Base-by-base conservation (phyloP, 2,888 invertebrate genomes). In the Aporophyla nigra region DNA sequence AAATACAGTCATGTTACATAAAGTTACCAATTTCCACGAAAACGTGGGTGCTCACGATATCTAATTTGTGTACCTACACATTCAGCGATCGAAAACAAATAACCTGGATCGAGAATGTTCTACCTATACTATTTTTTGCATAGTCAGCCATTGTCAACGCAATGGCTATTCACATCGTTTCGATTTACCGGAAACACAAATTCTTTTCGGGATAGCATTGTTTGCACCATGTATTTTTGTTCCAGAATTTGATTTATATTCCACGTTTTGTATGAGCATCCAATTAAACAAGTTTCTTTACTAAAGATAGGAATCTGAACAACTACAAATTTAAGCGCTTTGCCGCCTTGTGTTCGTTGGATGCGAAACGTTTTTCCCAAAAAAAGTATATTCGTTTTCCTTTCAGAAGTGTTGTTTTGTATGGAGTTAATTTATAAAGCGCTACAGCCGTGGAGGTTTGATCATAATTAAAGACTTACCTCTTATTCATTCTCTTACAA, bases 381-480 rank as follows among this genome's bases (percentile, higher is more conserved):
- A 89, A 75, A 90, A 79, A 87, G 82, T 73, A 76, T 85, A 88
- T 82, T 88, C 80, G 87, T 83, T 86, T 86, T 86, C 80, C 87
- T 88, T 90, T 88, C 86, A 82, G 72, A 87, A 89, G 88, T 88
- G 91, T 92, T 91, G 90, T 93, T 91, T 90, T 91, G 90, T 89
- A 87, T 87, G 83, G 80, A 90, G 90, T 90, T 92, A 92, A 93
- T 93, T 93, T 91, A 92, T 91, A 91, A 91, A 91, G 87, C 87
- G 78, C 87, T 84, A 87, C 86, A 87, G 84, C 87, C 86, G 86
- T 88, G 87, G 88, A 88, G 91, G 90, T 92, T 92, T 90, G 90
- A 91, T 93, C 91, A 93, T 95, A 94, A 94, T 94, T 94, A 93
- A 94, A 94, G 93, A 93, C 93, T 93, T 89, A 86, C 91, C 94